Evolutionary conservation across 2,888 invertebrate genomes (phyloP).

Genomic region (Sisyra nigra): DNA sequence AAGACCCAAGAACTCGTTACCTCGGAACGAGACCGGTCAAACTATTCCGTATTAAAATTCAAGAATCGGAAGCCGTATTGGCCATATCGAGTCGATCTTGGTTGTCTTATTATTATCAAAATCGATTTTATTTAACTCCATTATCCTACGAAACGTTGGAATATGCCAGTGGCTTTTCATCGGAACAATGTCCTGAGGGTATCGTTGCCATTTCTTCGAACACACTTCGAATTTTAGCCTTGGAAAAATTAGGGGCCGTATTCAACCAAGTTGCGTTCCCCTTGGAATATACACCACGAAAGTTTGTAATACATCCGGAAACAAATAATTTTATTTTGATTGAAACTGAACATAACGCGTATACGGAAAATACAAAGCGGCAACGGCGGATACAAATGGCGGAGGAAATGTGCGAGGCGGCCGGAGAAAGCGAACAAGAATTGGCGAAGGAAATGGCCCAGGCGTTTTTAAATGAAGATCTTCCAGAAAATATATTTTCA

Average conservation of each 20-base stretch:
- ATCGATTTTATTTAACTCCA: constrained; percentile 87
- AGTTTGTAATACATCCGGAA: constrained; percentile 85
- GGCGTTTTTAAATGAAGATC: constrained; percentile 84
- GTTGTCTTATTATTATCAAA: constrained; percentile 97
- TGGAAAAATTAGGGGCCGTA: constrained; percentile 96
- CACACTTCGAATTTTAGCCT: constrained; percentile 87
- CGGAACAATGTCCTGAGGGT: constrained; percentile 98
- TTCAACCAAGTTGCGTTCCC: constrained; percentile 93
- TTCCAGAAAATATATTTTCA: constrained; percentile 88
- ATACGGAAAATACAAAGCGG: constrained; percentile 91
- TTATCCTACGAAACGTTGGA: constrained; percentile 93
- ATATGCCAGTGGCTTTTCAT: constrained; percentile 91
- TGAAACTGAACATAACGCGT: constrained; percentile 97
- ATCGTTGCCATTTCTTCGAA: constrained; percentile 98
- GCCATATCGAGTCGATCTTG: constrained; percentile 97
- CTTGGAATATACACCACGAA: constrained; percentile 88
- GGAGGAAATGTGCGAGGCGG: constrained; percentile 95
- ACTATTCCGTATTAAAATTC: constrained; percentile 88
- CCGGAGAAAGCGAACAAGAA: constrained; percentile 89
- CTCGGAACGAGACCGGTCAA: constrained; percentile 85
- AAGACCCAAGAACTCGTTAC: constrained; percentile 94
- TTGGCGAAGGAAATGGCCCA: constrained; percentile 96
- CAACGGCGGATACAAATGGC: constrained; percentile 90
- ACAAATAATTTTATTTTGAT: constrained; percentile 79
- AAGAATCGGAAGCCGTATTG: constrained; percentile 88